Conservation (phyloP, 92 coral and sea anemone genomes). For the Plumapathes pennacea region DNA sequence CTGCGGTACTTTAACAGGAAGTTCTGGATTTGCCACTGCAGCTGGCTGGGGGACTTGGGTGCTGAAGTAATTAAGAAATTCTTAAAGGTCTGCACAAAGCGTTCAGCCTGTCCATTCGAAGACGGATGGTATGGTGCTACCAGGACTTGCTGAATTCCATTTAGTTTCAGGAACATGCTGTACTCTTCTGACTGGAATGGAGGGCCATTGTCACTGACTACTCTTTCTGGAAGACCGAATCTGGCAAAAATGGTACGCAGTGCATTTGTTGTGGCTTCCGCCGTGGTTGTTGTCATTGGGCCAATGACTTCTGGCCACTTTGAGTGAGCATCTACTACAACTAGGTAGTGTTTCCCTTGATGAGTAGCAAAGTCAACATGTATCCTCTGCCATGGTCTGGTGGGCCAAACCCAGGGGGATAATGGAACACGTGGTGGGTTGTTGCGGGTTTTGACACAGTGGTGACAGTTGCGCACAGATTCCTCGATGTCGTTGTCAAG, state of each 20-base stretch:
- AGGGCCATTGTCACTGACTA: slow-evolving; percentile 42
- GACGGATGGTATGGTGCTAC: slow-evolving; percentile 41
- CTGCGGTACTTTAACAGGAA: slow-evolving; percentile 45
- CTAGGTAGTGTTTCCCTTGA: slow-evolving; percentile 12
- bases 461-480: slow-evolving; percentile 16
- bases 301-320: slow-evolving; percentile 58
- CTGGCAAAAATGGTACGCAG: slow-evolving; percentile 29
- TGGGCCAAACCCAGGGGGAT: slow-evolving; percentile 11
- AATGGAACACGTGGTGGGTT: slow-evolving; percentile 18
- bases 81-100: slow-evolving; percentile 51
- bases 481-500: slow-evolving; percentile 24
- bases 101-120: slow-evolving; percentile 27
- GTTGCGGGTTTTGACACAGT: slow-evolving; percentile 16
- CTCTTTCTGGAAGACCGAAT: slow-evolving; percentile 36
- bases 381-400: slow-evolving; percentile 12
- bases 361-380: slow-evolving; percentile 38
- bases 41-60: no score
- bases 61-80: not conserved
- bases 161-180: slow-evolving; percentile 20
- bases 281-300: slow-evolving; percentile 42
- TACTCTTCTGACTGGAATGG: slow-evolving; percentile 44
- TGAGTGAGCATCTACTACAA: slow-evolving; percentile 44
- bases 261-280: slow-evolving; percentile 30
- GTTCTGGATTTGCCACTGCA: slow-evolving; percentile 3
- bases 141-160: slow-evolving; percentile 24